Percentiles rank a stretch among this genome's conserved stretches.
These are phyloP conservation scores for Lethrus apterus DNA, from an alignment of 1,140 invertebrate species.

Conservation along the genomic window DNA sequence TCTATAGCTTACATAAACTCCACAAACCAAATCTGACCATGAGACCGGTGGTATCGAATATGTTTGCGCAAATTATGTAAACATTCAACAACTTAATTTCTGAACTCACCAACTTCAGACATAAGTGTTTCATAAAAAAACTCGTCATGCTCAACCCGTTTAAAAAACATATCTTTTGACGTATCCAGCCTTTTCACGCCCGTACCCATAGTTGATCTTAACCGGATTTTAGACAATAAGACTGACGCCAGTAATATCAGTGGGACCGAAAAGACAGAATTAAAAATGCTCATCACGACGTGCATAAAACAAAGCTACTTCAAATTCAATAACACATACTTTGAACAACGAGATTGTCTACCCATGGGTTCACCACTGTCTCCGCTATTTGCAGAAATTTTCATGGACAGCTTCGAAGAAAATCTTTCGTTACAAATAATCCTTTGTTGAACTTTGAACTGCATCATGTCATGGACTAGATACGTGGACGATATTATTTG, in stretches of 20 bases:
- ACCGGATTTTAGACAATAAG: background rate
- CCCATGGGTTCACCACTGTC: background rate
- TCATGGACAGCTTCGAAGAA: background rate
- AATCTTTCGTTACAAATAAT: background rate
- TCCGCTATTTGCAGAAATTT: background rate
- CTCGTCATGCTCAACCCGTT: too few species aligned
- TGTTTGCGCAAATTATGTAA: too few species aligned
- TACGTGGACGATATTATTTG: background rate
- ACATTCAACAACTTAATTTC: too few species aligned
- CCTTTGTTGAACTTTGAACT: too few species aligned
- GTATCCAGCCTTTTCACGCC: background rate
- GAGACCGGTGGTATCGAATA: too few species aligned
- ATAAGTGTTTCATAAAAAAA: too few species aligned
- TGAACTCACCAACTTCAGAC: too few species aligned
- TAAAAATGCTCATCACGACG: background rate
- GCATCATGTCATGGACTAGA: too few species aligned
- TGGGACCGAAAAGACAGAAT: background rate
- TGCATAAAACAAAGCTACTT: background rate
- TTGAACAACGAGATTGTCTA: background rate
- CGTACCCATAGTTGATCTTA: background rate
- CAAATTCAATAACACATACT: background rate
- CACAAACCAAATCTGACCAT: too few species aligned
- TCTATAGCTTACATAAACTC: too few species aligned
- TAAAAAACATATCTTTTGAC: too few species aligned
- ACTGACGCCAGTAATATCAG: background rate